Evolutionary conservation across 2,113 vertebrate species (phyloP), one percentile per base, ranked within the genome.

Genomic region (Rhinolophus sinicus): DNA sequence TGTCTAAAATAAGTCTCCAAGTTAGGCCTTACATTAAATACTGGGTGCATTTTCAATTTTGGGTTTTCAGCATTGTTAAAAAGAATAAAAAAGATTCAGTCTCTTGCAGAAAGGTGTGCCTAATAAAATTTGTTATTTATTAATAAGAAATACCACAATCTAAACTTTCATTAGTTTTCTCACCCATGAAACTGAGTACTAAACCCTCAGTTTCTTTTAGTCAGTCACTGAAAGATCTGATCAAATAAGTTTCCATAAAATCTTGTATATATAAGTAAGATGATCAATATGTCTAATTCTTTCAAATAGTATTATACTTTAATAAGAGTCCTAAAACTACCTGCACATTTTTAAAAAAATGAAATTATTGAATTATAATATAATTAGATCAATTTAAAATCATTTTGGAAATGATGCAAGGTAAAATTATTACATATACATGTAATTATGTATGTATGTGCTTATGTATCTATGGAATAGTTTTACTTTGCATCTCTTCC

Each of bases 111-210:
- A 93, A 76, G 21, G 6, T 22, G 3, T 58, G 13, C 3, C 56
- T 62, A 56, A n/a, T 44, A 64, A 58, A 30, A 44, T 67, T 35
- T 54, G 24, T 21, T 56, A 18, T 35, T 88, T 50, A 90, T 75
- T 50, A 70, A 30, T 30, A n/a, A 80, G 60, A 77, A 84, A 50
- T 62, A 76, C 33, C 28, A 84, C 14, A 94, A 44, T 60, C 21
- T 40, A 30, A 88, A 78, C 30, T 88, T 88, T 93, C 78, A 72
- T n/a, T 93, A 56, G 10, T 81, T 72, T 82, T 93, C 60, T 72
- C 28, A 86, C 40, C 58, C 4, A 44, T 56, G 21, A 81, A 88
- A 70, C 26, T 76, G 22, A 91, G 8, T 67, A 47, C 4, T 56
- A 88, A 92, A n/a, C 5, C 14, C 1, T 87, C 2, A 18, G 26